A percentile compares a stretch with the other conserved stretches of the same genome.
phyloP scores from a whole-genome alignment of 2,888 invertebrate genomes.

The Petrophora chlorosata region DNA sequence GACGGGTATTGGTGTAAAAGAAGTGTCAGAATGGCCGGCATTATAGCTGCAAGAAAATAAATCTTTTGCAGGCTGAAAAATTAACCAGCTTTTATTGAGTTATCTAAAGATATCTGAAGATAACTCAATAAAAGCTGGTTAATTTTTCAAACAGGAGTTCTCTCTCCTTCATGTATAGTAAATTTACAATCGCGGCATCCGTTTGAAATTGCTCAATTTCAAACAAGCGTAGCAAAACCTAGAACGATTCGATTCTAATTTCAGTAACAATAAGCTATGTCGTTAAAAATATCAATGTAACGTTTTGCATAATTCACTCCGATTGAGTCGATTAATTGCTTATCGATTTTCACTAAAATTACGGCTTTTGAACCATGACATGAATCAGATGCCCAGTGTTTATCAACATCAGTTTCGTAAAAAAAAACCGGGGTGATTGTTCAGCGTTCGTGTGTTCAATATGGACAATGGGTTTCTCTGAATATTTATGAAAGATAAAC shows the following conservation, averaged over 20 bases:
- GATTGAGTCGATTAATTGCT: not conserved
- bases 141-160: too few relatives aligned
- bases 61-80: too few relatives aligned
- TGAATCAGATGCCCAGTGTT: constrained; percentile 6
- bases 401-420: constrained; percentile 6
- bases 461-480: constrained; percentile 10
- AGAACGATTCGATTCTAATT: not conserved
- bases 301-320: not conserved
- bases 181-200: too few relatives aligned
- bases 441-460: not conserved
- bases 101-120: too few relatives aligned
- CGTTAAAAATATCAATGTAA: not conserved
- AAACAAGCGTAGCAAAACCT: too few relatives aligned
- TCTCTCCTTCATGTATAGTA: too few relatives aligned
- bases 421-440: not conserved
- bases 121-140: too few relatives aligned
- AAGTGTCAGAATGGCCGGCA: too few relatives aligned
- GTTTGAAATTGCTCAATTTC: too few relatives aligned
- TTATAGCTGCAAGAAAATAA: too few relatives aligned
- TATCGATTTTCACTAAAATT: constrained; percentile 1
- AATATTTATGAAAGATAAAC: constrained; percentile 6
- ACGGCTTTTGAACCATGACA: not conserved
- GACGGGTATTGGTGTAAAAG: too few relatives aligned
- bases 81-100: too few relatives aligned
- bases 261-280: not conserved